These are phyloP conservation scores for Jacana jacana DNA, from an alignment of 2,113 vertebrate species.

Conservation along the genomic window DNA sequence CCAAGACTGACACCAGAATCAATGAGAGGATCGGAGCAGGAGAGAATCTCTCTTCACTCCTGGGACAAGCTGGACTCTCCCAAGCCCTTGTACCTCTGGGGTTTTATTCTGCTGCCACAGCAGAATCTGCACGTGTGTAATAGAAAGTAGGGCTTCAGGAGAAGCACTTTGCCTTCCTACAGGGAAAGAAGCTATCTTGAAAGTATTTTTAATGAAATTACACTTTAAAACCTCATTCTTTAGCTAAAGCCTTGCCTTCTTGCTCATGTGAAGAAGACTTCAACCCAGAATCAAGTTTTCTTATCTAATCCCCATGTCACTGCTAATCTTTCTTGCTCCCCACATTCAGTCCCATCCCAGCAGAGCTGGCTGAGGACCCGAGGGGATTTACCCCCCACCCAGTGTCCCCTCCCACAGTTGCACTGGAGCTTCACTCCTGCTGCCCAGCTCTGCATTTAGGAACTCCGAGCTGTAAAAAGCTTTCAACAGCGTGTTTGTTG, in stretches of 20 bases:
- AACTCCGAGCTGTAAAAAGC: fast-evolving
- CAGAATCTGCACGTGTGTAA: not conserved
- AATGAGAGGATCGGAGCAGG: not conserved
- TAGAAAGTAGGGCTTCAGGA: not conserved
- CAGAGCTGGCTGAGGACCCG: not conserved
- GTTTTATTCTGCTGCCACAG: not conserved
- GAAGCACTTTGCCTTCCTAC: not conserved
- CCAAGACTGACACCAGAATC: not conserved
- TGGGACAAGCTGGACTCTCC: not conserved
- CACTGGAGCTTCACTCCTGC: not conserved
- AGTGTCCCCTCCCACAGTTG: not conserved
- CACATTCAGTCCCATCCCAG: not conserved
- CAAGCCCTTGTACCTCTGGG: not conserved
- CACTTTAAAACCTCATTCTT: not conserved
- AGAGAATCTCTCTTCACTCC: not conserved
- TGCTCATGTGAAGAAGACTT: not conserved
- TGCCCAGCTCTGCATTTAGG: not conserved
- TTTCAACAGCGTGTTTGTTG: not conserved
- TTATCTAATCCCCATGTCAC: not conserved
- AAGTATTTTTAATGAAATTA: not conserved
- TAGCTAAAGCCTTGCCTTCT: not conserved
- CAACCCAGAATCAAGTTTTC: not conserved
- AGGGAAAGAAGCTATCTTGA: not conserved
- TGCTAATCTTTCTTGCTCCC: not conserved
- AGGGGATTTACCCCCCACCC: not conserved